Evolutionary conservation across 1,140 invertebrate species (phyloP).

Genomic region (Drosophila jambulina): DNA sequence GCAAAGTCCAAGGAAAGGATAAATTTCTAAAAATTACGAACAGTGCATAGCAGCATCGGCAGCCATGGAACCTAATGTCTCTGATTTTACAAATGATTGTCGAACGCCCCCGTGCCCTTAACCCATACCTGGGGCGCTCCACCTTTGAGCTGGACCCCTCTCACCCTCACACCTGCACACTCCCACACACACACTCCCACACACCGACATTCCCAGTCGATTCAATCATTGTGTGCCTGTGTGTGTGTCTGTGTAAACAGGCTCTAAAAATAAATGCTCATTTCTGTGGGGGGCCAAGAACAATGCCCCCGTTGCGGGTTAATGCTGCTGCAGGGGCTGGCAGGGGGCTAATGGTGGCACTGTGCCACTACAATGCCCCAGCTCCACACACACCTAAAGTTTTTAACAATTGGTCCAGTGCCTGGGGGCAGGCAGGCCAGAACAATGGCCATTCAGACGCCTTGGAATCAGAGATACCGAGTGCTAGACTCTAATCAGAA

Average conservation of each 20-base stretch:
- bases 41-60: constrained; percentile 7
- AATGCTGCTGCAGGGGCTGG: constrained; percentile 5
- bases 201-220: constrained; percentile 34
- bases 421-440: constrained; percentile 13
- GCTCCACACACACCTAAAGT: not conserved
- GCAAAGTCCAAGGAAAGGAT: not conserved
- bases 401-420: constrained; percentile 36
- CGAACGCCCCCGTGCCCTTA: constrained; percentile 33
- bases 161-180: not conserved
- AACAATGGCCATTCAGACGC: constrained; percentile 3
- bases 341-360: not conserved
- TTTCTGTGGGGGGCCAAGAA: constrained; percentile 41
- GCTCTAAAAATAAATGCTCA: constrained; percentile 59
- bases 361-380: not conserved
- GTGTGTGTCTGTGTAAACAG: constrained; percentile 39
- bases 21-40: not conserved
- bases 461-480: not conserved
- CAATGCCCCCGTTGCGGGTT: constrained; percentile 29
- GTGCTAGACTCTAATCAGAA: constrained; percentile 17
- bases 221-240: constrained; percentile 63
- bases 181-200: constrained; percentile 13
- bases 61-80: constrained; percentile 65
- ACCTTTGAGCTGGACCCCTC: constrained; percentile 21
- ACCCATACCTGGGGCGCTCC: constrained; percentile 14
- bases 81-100: constrained; percentile 79